A percentile compares a stretch with the other conserved stretches of the same genome.
Conservation (phyloP, 1,140 invertebrate genomes). For the Procambarus clarkii region DNA sequence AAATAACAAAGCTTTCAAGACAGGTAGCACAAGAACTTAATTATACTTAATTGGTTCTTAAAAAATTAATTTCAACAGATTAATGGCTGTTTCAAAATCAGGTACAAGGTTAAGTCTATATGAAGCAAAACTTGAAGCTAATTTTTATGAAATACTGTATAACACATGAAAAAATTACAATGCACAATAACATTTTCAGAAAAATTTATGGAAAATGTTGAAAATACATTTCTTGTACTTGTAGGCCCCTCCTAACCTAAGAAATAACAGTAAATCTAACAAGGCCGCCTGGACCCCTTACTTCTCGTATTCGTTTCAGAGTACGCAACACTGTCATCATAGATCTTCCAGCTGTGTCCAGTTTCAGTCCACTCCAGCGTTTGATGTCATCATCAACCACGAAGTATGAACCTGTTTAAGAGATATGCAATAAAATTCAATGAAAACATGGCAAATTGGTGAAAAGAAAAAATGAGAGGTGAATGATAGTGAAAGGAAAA, state of each 20-base stretch:
- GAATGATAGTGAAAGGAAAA: too few relatives aligned
- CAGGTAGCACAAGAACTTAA: too few relatives aligned
- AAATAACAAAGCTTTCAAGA: too few relatives aligned
- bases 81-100: too few relatives aligned
- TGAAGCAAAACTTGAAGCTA: too few relatives aligned
- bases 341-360: slow-evolving; percentile 56
- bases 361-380: slow-evolving; percentile 58
- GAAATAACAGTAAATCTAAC: slow-evolving; percentile 56
- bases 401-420: slow-evolving; percentile 52
- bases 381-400: slow-evolving; percentile 67
- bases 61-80: too few relatives aligned
- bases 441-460: neutral
- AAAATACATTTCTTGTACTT: neutral
- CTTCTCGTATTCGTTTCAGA: slow-evolving; percentile 48
- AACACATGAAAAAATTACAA: neutral
- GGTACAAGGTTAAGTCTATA: too few relatives aligned
- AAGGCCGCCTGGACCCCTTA: slow-evolving; percentile 58
- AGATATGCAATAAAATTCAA: neutral
- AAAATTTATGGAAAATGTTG: neutral
- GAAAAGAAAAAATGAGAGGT: neutral
- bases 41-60: too few relatives aligned
- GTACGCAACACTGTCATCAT: slow-evolving; percentile 53
- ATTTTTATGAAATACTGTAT: neutral
- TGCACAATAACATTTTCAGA: neutral
- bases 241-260: too few relatives aligned